A percentile compares a stretch with the other conserved stretches of the same genome.
These are phyloP conservation scores for Agonopterix alstromeriana DNA, from an alignment of 2,888 invertebrate genomes.

Conservation along the genomic window DNA sequence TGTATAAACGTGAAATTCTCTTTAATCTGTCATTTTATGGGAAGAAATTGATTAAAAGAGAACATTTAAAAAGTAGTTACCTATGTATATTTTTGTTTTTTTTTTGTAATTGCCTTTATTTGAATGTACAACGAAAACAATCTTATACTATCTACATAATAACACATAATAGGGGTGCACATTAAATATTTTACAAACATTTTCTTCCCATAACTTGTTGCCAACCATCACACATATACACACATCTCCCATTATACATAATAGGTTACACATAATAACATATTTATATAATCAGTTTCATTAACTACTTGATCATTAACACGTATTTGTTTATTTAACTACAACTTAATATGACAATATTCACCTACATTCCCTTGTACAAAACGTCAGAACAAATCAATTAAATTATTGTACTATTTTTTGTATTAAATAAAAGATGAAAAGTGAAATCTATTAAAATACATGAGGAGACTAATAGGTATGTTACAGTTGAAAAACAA, in stretches of 20 bases:
- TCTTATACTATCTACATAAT: no score
- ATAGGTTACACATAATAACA: constrained; percentile 19
- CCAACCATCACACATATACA: constrained; percentile 8
- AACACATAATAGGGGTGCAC: background rate
- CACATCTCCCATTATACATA: constrained; percentile 7
- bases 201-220: constrained; percentile 1
- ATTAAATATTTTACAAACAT: constrained; percentile 1
- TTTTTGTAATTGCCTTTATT: no score
- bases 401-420: constrained; percentile 19
- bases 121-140: no score
- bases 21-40: no score
- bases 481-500: no score
- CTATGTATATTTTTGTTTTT: no score
- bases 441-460: background rate
- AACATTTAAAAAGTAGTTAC: no score
- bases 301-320: constrained; percentile 19
- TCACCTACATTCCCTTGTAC: constrained; percentile 19
- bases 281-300: constrained; percentile 17
- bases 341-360: constrained; percentile 8
- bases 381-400: constrained; percentile 15
- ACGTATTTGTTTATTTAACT: constrained; percentile 1
- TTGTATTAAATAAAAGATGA: constrained; percentile 2
- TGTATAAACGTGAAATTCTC: no score
- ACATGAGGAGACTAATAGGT: no score
- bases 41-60: no score